Percentiles rank a stretch among this genome's conserved stretches.
Conservation (phyloP, 2,113 vertebrate genomes). For the Potamarius usumacintae region DNA sequence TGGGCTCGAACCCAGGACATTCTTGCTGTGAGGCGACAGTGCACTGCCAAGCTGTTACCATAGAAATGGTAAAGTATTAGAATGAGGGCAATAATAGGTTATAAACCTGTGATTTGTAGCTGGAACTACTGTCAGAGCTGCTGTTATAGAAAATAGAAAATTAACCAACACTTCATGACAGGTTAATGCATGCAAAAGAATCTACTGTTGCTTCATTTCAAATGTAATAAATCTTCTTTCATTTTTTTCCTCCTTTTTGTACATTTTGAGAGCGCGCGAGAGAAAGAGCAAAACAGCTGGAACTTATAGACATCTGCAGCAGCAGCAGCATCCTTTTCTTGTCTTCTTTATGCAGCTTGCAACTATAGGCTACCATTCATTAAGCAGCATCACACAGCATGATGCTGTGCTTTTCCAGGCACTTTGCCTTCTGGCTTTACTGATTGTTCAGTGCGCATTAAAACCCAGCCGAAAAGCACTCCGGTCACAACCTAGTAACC, state of each 20-base stretch:
- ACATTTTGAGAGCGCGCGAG: not conserved
- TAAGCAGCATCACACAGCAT: not conserved
- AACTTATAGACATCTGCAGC: slow-evolving; percentile 25
- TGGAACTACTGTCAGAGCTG: not conserved
- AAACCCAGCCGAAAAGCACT: not conserved
- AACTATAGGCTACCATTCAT: slow-evolving; percentile 2
- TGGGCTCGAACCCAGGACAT: no score
- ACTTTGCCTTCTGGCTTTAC: not conserved
- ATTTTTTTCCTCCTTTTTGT: not conserved
- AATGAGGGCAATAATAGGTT: not conserved
- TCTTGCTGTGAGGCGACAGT: no score
- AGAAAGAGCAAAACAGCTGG: not conserved
- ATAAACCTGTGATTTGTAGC: not conserved
- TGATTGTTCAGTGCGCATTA: not conserved
- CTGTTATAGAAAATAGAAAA: not conserved
- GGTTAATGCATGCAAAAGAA: not conserved
- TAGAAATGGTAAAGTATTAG: slow-evolving; percentile 19
- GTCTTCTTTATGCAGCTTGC: slow-evolving; percentile 6
- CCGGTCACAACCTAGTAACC: not conserved
- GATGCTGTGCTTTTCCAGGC: not conserved
- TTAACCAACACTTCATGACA: not conserved
- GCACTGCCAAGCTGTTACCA: not conserved
- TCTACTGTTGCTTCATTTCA: not conserved
- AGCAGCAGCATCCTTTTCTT: not conserved
- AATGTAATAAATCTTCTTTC: not conserved